Evolutionary conservation across 2,888 invertebrate genomes (phyloP).

Genomic region (Scaptodrosophila latifasciaeformis): DNA sequence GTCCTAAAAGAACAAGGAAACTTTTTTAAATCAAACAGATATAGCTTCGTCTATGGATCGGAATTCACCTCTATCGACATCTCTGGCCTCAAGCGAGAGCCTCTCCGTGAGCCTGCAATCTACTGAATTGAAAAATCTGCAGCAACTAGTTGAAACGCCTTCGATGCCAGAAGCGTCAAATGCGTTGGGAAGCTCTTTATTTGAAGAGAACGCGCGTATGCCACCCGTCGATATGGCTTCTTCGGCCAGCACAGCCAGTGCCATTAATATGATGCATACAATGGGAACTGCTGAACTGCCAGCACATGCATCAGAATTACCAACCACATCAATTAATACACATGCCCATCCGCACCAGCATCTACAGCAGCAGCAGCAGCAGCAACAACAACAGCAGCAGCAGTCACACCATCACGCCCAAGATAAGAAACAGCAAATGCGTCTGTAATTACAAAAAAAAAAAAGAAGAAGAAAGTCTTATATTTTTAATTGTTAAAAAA

Average conservation of each 20-base stretch:
- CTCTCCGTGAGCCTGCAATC: conserved; percentile 74
- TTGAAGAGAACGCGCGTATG: conserved; percentile 56
- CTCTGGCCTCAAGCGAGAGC: conserved; percentile 79
- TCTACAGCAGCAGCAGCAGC: conserved; percentile 40
- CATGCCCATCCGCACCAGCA: conserved; percentile 51
- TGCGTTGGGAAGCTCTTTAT: conserved; percentile 36
- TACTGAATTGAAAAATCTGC: conserved; percentile 79
- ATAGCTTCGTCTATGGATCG: conserved; percentile 76
- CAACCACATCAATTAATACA: conserved; percentile 41
- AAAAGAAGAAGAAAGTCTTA: conserved; percentile 27
- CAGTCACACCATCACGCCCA: too few relatives aligned
- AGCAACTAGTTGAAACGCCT: conserved; percentile 74
- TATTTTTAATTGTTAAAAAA: conserved; percentile 39
- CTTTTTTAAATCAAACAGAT: conserved; percentile 67
- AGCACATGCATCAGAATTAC: conserved; percentile 45
- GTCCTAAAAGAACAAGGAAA: too few relatives aligned
- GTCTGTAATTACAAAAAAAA: conserved; percentile 44
- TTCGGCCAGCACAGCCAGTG: conserved; percentile 67
- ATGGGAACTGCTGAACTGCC: conserved; percentile 15
- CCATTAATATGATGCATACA: conserved; percentile 48
- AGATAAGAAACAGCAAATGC: conserved; percentile 22
- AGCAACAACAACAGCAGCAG: conserved; percentile 42
- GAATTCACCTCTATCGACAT: conserved; percentile 80
- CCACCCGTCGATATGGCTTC: conserved; percentile 63
- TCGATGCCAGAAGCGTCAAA: conserved; percentile 50